phyloP scores from a whole-genome alignment of 1,140 invertebrate genomes.

The Limonius californicus region DNA sequence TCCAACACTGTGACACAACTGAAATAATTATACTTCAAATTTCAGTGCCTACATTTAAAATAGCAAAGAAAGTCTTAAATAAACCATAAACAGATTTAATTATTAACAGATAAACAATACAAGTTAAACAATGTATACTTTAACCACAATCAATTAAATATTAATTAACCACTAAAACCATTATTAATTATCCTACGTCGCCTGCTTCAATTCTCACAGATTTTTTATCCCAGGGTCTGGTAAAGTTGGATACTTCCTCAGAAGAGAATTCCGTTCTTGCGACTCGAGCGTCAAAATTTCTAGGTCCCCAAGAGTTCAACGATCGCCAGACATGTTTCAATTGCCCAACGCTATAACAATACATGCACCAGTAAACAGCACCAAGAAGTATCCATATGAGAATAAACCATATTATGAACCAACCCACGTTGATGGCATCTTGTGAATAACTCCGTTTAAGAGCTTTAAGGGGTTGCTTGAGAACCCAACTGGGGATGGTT shows the following conservation, averaged over 20 bases:
- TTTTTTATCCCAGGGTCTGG: conserved; percentile 8
- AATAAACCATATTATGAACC: conserved; percentile 7
- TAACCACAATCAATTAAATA: too few species aligned
- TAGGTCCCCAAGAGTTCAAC: conserved; percentile 7
- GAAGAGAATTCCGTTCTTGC: conserved; percentile 5
- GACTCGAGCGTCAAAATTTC: background rate
- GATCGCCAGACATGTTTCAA: conserved; percentile 7
- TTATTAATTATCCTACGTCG: too few species aligned
- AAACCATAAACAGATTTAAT: too few species aligned
- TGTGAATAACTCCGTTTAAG: background rate
- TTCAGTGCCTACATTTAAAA: too few species aligned
- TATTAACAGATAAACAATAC: too few species aligned
- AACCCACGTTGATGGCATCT: background rate
- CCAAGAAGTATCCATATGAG: conserved; percentile 9
- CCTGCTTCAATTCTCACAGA: too few species aligned
- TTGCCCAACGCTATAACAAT: background rate
- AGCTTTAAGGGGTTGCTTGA: background rate
- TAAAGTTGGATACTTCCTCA: background rate
- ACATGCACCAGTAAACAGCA: conserved; percentile 1
- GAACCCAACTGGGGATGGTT: background rate
- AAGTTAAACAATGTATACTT: too few species aligned
- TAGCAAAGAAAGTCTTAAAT: too few species aligned
- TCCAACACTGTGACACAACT: too few species aligned
- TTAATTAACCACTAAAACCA: too few species aligned
- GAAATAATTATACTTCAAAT: too few species aligned